Evolutionary conservation across 2,888 invertebrate genomes (phyloP), one percentile per base, ranked within the genome.

Genomic region (Congeria kusceri): DNA sequence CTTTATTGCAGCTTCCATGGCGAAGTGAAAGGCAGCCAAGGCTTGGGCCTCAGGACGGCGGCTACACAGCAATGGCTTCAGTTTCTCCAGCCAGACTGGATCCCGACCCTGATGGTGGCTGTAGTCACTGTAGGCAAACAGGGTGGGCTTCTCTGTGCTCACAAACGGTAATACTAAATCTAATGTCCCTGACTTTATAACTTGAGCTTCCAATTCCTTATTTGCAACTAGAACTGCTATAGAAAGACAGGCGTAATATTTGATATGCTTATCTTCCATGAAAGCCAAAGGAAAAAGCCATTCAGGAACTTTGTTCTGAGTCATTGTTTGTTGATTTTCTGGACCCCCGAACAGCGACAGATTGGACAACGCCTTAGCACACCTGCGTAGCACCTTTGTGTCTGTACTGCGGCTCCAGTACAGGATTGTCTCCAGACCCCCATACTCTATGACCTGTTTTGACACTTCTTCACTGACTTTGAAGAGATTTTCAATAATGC

Each of bases 1-100:
- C 93, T 99, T 99, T 69, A 99, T 99, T 39, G 97, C 98, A 5
- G 99, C 99, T 94, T 99, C 99, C 98, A 99, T 98, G 92, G 98
- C 98, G 93, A 99, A 95, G 93, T 99, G 99, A 93, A 99, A 99
- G 46, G 99, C 98, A 1, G 99, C 99, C 88, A 99, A 94, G 92
- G 98, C 98, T 90, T 98, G 95, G 0, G 99, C 99, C 94, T 99
- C 99, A 92, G 98, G 98, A 80, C 98, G 95, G 92, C 98, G 97
- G 61, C 99, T 99, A 92, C 97, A 97, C 70, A 99, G 94, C 23
- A 99, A 97, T 0, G 99, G 99, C 7, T 99, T 97, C 85, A 99
- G 95, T 88, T 97, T 95, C 93, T 97, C 96, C 69, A 99, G 94
- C 99, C 99, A 99, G 88, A 97, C 97, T 91, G 97, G 97, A 91